Percentiles rank a stretch among this genome's conserved stretches.
These are phyloP conservation scores for Drosophila anomalata DNA, from an alignment of 2,888 invertebrate genomes.

Conservation along the genomic window DNA sequence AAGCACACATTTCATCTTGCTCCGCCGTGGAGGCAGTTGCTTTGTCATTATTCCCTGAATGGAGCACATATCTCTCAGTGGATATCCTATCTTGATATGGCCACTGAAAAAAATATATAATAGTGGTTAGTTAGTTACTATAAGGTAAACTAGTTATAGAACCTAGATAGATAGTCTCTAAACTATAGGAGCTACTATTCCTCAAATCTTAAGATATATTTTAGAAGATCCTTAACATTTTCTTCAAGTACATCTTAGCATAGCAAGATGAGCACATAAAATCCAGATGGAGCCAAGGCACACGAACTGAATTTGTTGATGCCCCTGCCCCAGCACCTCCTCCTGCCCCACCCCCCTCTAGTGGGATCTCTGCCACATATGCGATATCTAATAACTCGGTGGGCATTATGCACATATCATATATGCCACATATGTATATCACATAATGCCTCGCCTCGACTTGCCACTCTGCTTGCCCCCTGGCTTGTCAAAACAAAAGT, in stretches of 20 bases:
- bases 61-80: constrained; percentile 1
- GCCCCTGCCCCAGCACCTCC: background rate
- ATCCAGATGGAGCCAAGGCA: constrained; percentile 57
- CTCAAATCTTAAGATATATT: background rate
- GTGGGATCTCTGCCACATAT: constrained; percentile 4
- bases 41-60: constrained; percentile 53
- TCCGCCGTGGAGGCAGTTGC: constrained; percentile 45
- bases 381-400: constrained; percentile 46
- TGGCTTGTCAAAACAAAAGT: constrained; percentile 62
- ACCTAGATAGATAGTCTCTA: too few relatives aligned
- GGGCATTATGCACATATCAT: constrained; percentile 37
- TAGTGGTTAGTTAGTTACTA: too few relatives aligned
- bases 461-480: background rate
- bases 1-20: constrained; percentile 28
- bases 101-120: background rate
- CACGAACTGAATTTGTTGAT: constrained; percentile 51
- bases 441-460: constrained; percentile 22
- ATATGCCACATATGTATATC: constrained; percentile 36
- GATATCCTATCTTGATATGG: background rate
- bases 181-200: background rate
- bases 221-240: background rate
- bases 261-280: constrained; percentile 54
- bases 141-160: too few relatives aligned
- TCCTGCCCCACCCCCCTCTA: too few relatives aligned
- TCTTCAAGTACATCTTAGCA: constrained; percentile 27